Evolutionary conservation across 2,113 vertebrate species (phyloP).

Genomic region (Cranoglanis bouderius): DNA sequence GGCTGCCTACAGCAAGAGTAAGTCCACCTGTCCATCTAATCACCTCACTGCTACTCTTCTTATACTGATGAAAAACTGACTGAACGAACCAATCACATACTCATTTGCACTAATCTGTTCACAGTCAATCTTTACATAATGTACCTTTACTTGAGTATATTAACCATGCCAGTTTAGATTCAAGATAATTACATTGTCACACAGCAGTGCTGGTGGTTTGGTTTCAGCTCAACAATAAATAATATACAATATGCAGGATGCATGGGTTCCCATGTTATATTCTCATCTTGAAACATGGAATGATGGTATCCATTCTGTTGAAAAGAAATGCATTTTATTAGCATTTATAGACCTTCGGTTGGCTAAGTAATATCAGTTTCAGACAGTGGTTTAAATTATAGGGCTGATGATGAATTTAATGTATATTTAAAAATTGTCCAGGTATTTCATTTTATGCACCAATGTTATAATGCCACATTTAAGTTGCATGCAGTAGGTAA

Average conservation of each 20-base stretch:
- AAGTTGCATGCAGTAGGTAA: not conserved
- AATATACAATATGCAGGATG: not conserved
- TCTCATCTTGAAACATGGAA: not conserved
- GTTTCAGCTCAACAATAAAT: not conserved
- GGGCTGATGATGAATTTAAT: not conserved
- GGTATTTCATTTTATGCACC: not conserved
- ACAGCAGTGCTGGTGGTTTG: not conserved
- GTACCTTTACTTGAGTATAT: not conserved
- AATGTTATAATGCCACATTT: not conserved
- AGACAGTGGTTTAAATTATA: not conserved
- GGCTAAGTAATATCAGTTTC: not conserved
- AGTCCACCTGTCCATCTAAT: slow-evolving; percentile 38
- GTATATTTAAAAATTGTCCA: not conserved
- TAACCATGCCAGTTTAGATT: not conserved
- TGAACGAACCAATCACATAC: not conserved
- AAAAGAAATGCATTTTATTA: not conserved
- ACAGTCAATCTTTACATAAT: slow-evolving; percentile 11
- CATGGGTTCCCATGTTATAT: not conserved
- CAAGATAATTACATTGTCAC: not conserved
- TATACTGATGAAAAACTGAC: not conserved
- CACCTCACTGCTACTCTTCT: not conserved
- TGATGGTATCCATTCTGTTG: not conserved
- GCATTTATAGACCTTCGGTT: not conserved
- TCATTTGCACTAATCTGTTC: slow-evolving; percentile 17
- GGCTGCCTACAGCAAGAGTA: slow-evolving; percentile 81